Base-by-base conservation (phyloP, 1,140 invertebrate genomes). In the Plutomurus gul region DNA sequence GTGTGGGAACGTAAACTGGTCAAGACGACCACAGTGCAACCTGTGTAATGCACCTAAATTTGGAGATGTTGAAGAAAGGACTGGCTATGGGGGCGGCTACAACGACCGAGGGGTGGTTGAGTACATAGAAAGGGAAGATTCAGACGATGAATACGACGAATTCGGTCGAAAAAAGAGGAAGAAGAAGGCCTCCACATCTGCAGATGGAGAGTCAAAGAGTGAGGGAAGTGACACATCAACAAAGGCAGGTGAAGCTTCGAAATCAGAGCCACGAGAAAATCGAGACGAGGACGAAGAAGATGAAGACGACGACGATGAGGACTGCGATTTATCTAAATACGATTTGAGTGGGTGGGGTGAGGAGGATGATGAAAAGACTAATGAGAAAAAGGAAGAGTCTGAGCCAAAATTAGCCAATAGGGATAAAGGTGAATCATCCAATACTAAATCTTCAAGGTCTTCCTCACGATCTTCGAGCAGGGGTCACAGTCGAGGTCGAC, bases 1-100 rank as follows among this genome's bases (percentile, higher is more conserved):
- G 84, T 99, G 98, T 89, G 97, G 96, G 1, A 99, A 99, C 87
- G 97, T 99, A 3, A 99, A 99, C 87, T 99, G 98, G 98, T 97
- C 97, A 10, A 89, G 98, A 77, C 89, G 98, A 56, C 93, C 93
- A 84, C 95, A 94, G 71, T 99, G 98, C 87, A 99, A 99, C 87
- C 95, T 99, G 89, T 99, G 98, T 87, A 99, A 99, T 89, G 95
- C 97, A 1, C 96, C 97, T 1, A 99, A 99, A 87, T 95, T 96
- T 87, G 94, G 94, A 2, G 96, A 97, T 87, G 92, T 96, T 70
- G 92, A 94, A 86, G 91, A 92, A 85, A 87, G 93, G 77, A 92
- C 91, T 80, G 93, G 93, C 20, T 94, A 94, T 82, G 93, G 94
- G n/a, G 94, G 94, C 60, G 94, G 94, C 47, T 98, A 96, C 85